Evolutionary conservation across 2,797 vertebrate genomes (phyloP).

Genomic region (Meriones psammophilus): DNA sequence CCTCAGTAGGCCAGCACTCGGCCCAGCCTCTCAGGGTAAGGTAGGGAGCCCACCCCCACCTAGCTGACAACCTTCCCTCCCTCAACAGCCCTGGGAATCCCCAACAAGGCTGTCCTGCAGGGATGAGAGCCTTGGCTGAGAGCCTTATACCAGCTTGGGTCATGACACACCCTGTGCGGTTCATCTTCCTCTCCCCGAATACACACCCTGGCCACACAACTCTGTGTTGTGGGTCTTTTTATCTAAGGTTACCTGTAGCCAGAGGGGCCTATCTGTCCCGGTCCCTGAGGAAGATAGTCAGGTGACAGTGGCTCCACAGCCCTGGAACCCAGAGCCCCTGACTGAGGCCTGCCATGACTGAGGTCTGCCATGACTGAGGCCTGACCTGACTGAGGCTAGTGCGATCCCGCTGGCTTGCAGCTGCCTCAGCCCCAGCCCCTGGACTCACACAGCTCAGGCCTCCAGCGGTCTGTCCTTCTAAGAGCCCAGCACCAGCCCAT

Average conservation of each 20-base stretch:
- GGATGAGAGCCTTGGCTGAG: neutral
- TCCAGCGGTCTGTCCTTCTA: neutral
- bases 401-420: neutral
- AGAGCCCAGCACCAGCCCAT: neutral
- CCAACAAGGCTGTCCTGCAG: neutral
- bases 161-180: neutral
- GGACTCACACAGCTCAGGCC: neutral
- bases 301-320: neutral
- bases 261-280: neutral
- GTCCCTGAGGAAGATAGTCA: neutral
- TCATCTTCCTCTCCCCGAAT: slow-evolving; percentile 19
- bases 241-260: neutral
- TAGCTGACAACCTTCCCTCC: neutral
- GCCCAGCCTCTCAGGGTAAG: neutral
- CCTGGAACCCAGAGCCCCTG: neutral
- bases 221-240: slow-evolving; percentile 33
- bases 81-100: neutral
- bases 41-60: neutral
- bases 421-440: neutral
- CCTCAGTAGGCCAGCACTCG: neutral
- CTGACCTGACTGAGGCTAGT: neutral
- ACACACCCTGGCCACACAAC: neutral
- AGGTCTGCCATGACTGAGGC: neutral
- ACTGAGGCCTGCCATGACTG: neutral
- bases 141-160: neutral